Evolutionary conservation across 2,888 invertebrate species (phyloP), one percentile per base, ranked within the genome.

Genomic region (Camptogramma bilineatum): DNA sequence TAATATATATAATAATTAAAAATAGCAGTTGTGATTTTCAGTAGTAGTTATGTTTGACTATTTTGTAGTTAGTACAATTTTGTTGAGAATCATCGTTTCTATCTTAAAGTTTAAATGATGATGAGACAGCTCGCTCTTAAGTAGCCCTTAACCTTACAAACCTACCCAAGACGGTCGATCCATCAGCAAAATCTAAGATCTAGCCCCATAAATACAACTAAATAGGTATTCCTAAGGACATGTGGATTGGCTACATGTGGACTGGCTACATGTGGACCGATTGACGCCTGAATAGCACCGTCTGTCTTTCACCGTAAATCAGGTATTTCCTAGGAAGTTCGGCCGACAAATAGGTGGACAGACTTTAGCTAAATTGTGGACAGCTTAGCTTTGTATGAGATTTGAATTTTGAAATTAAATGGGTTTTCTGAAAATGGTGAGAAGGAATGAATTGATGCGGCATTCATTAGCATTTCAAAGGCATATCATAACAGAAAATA

Each of bases 221-320:
- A 66, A 64, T 59, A 56, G 56, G 56, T 39, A 65, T 65, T 61
- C 65, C 44, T 57, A 56, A 58, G 55, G 48, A 50, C 56, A 56
- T 56, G 55, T 47, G 48, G 48, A 19, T 39, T 42, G 42, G 42
- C 42, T 5, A 52, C 70, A n/a, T 56, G 53, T 65, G 55, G 62
- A 57, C 16, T 39, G 39, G 28, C 24, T 39, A 54, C 71, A 64
- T 56, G 53, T 65, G 55, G 61, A 59, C 18, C 31, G 70, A 72
- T 55, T 72, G 72, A 72, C 72, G 62, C 68, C 57, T 72, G 72
- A 72, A 72, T 72, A 47, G 62, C 62, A 21, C 58, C 57, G 66
- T 61, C 64, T 62, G 64, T 52, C 64, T 47, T 13, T n/a, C 61
- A 59, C 62, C 64, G 54, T 61, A 70, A 67, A 67, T 68, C 65